Conservation (phyloP, 1,140 invertebrate genomes). For the Drosophila santomea region DNA sequence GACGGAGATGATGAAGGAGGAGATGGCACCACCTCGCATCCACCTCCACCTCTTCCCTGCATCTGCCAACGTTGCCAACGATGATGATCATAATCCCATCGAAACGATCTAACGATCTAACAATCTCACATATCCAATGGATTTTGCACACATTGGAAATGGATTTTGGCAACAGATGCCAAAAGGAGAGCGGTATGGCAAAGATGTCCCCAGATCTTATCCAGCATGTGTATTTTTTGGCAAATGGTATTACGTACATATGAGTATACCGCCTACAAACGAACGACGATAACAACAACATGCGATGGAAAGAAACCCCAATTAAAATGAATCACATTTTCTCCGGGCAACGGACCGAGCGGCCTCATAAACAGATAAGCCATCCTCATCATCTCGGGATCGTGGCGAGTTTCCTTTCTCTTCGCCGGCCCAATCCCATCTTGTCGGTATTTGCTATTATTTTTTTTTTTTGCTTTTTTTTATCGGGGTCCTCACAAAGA, state of each 20-base stretch:
- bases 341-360: conserved; percentile 53
- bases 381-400: conserved; percentile 44
- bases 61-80: not conserved
- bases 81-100: conserved; percentile 61
- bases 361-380: conserved; percentile 64
- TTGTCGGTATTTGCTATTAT: conserved; percentile 28
- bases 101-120: conserved; percentile 35
- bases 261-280: conserved; percentile 2
- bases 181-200: not conserved
- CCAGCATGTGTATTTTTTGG: conserved; percentile 3
- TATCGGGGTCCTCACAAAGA: conserved; percentile 5
- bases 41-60: not conserved
- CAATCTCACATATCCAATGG: conserved; percentile 73
- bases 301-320: conserved; percentile 28
- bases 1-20: not conserved
- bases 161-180: conserved; percentile 51
- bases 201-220: conserved; percentile 70
- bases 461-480: conserved; percentile 1
- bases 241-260: conserved; percentile 24
- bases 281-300: too few species aligned
- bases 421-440: conserved; percentile 15
- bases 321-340: conserved; percentile 80
- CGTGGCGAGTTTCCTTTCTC: conserved; percentile 14
- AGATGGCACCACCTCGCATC: not conserved
- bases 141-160: conserved; percentile 71